Base-by-base conservation (phyloP, 92 coral and sea anemone species). In the Zoanthus gigantus region DNA sequence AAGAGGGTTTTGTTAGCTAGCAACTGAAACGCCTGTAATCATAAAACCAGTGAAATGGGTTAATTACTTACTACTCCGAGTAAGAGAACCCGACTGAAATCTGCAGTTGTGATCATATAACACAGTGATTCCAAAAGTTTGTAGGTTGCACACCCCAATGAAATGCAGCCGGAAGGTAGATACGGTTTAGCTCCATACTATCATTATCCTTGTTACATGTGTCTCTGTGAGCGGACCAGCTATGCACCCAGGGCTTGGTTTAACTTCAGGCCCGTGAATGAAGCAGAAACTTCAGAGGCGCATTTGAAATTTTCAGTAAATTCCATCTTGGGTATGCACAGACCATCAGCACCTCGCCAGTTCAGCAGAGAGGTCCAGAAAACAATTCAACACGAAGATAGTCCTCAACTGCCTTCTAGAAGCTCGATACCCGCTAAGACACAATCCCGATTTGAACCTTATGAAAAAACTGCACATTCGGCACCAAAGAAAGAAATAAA, bases 241-340 rank as follows among this genome's bases (percentile, higher is more conserved):
- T 81, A 81, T 29, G 61, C 54, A 2, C 47, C 85, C 16, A 81
- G 85, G 11, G 46, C 74, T 5, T 81, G 72, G 75, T 17, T 81
- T 58, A 81, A 81, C 31, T 60, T 81, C 10, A 60, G 74, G 13
- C 60, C 85, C 1, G 85, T 81, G 9, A 34, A 23, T 17, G 85
- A 81, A 30, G 58, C 57, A 8, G 74, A 81, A 15, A 23, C 45
- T 3, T 18, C 75, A 0, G 85, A 81, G n/a, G 85, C 75, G 12
- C 85, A 81, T 15, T 47, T 81, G 85, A 81, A 81, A 73, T 81
- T 81, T 30, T 81, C 85, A 28, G 85, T 81, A n/a, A 81, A 53
- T 42, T 81, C 85, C 2, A 81, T 81, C 8, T 73, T 81, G n/a
- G 76, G 85, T 6, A 81, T 81, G 85, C 76, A 67, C 16, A 81